Evolutionary conservation across 1,140 invertebrate species (phyloP), one percentile per base, ranked within the genome.

Genomic region (Metopolophium dirhodum): DNA sequence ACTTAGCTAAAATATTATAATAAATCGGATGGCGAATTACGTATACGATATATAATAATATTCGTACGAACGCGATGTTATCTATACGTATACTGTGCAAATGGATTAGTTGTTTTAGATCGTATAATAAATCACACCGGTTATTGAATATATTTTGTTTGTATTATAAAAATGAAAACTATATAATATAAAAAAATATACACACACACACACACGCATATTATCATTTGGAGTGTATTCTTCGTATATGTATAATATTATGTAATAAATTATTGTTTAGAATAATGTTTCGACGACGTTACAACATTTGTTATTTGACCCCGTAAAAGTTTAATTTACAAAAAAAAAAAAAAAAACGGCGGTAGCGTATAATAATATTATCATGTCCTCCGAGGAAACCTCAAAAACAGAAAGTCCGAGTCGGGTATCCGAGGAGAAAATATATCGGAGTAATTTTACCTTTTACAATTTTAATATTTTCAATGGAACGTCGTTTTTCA

Each of bases 401-500:
- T 89, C 88, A 57, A 89, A 57, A 89, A 89, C 88, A 89, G 88
- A 54, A 26, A 35, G 37, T 57, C 88, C 7, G 9, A 89, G 49
- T 89, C 26, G 8, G 35, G 88, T 54, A 57, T 57, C 20, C 45
- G 14, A 47, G 26, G 14, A 47, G 26, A 77, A 41, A 91, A 68
- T n/a, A 45, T 77, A 82, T 91, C 57, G 26, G 41, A 91, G 61
- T 37, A 68, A 91, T 91, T 82, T 91, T 37, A 45, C 41, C 68
- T 91, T 23, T 3, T 23, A 91, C 45, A 20, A 91, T 91, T 91
- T 91, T 91, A 47, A 91, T 91, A 91, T 91, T 91, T 91, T 91
- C 90, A 77, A 91, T 77, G 90, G 41, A 91, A 68, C 61, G 90
- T 82, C 54, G 61, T 91, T 91, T 91, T 91, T 91, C 90, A 91